phyloP scores from a whole-genome alignment of 2,113 vertebrate genomes.

The Delphinapterus leucas region DNA sequence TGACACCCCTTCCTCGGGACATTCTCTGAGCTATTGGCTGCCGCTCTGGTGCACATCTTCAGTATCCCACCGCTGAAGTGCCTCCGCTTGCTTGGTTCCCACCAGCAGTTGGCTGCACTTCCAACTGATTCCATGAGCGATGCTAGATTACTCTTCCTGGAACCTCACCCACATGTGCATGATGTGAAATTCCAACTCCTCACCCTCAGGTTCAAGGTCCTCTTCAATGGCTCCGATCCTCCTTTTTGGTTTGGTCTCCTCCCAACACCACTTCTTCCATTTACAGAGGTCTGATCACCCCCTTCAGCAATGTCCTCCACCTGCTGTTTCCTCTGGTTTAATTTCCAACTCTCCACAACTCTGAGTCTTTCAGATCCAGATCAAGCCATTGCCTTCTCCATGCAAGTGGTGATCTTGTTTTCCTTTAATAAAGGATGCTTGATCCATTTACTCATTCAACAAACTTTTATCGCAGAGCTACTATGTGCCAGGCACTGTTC shows the following conservation, averaged over 20 bases:
- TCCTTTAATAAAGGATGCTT: rapidly evolving
- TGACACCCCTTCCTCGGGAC: too few relatives aligned
- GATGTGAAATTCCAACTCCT: neutral
- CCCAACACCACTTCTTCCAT: rapidly evolving
- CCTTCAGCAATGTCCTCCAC: neutral
- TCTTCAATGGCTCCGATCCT: rapidly evolving
- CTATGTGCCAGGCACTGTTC: neutral
- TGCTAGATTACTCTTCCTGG: neutral
- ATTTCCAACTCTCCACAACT: neutral
- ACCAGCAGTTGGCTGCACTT: neutral
- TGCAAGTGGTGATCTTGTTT: too few relatives aligned
- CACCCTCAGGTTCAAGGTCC: neutral
- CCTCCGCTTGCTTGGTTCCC: neutral
- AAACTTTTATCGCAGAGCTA: neutral
- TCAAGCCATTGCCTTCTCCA: rapidly evolving
- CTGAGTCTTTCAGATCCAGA: neutral
- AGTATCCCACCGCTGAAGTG: rapidly evolving
- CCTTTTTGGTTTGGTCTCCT: neutral
- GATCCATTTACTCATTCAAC: neutral
- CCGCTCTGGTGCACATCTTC: rapidly evolving
- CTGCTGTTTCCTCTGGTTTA: neutral
- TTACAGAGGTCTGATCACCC: neutral
- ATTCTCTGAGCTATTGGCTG: rapidly evolving
- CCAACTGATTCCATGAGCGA: rapidly evolving
- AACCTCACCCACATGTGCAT: too few relatives aligned